Evolutionary conservation across 2,888 invertebrate species (phyloP), one percentile per base, ranked within the genome.

Genomic region (Coenonympha glycerion): DNA sequence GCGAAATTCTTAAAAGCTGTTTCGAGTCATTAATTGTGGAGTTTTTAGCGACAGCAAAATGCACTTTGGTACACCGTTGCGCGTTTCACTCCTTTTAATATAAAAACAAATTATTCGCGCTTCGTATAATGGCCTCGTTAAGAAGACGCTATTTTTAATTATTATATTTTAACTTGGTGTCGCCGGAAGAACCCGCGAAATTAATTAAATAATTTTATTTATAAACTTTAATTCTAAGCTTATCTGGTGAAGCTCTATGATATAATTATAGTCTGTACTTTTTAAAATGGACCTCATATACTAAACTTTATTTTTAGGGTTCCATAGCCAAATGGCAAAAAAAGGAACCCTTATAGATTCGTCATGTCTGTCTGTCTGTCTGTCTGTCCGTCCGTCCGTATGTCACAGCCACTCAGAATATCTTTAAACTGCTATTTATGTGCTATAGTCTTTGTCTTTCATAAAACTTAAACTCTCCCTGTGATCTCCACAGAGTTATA

Each of bases 21-120:
- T 69, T 71, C 68, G 61, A 66, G 65, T 62, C 53, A 56, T 60
- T 73, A 75, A 77, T 75, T 72, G 68, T 67, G 62, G 57, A 66
- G 63, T 75, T 73, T 73, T 70, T 60, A 47, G 66, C 58, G 64
- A 77, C 74, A 76, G 63, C 70, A 58, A 61, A 75, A 72, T 78
- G 76, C 76, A 74, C 78, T 79, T 47, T 69, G 19, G 41, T 34
- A 52, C 36, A 67, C 46, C 30, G 49, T 47, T 31, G 47, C 37
- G 41, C 33, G 36, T 22, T 52, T 49, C 37, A 49, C 37, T 37
- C 37, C 22, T 37, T n/a, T 37, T 37, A 37, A 19, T 37, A 22
- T 37, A 37, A 37, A 37, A 37, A 37, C 22, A 22, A 37, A 37
- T 37, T 37, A 37, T 15, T 15, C 37, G 13, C 37, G 13, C 22